Percentiles rank a stretch among this genome's conserved stretches.
Evolutionary conservation across 2,888 invertebrate species (phyloP).

Genomic region (Byasa hedistus): DNA sequence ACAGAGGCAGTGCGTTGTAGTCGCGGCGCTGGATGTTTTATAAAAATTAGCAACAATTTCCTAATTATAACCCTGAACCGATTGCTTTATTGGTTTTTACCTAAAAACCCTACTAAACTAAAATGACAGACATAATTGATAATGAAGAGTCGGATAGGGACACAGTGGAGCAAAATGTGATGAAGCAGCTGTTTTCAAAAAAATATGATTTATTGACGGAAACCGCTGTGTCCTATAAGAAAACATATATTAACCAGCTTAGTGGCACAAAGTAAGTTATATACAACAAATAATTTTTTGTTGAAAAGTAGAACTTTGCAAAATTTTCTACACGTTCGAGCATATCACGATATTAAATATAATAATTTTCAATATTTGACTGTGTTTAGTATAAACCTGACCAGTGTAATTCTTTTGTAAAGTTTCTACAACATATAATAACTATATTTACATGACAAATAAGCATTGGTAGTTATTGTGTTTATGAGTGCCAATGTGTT

Average conservation of each 20-base stretch:
- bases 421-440: no score
- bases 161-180: constrained; percentile 48
- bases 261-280: constrained; percentile 77
- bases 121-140: constrained; percentile 67
- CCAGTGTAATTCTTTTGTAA: no score
- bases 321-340: no score
- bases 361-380: no score
- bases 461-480: no score
- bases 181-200: constrained; percentile 57
- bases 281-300: not conserved
- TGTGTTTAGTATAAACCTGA: no score
- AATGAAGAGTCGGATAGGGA: constrained; percentile 63
- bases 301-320: no score
- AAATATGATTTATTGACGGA: constrained; percentile 67
- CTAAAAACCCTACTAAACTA: constrained; percentile 16
- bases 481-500: no score
- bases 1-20: not conserved
- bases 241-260: constrained; percentile 82
- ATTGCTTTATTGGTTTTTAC: not conserved
- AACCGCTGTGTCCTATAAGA: constrained; percentile 73
- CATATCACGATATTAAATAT: no score
- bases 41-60: not conserved
- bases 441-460: no score
- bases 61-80: not conserved
- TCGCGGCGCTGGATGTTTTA: not conserved